Evolutionary conservation across 2,888 invertebrate species (phyloP).

Genomic region (Chymomyza procnemis): DNA sequence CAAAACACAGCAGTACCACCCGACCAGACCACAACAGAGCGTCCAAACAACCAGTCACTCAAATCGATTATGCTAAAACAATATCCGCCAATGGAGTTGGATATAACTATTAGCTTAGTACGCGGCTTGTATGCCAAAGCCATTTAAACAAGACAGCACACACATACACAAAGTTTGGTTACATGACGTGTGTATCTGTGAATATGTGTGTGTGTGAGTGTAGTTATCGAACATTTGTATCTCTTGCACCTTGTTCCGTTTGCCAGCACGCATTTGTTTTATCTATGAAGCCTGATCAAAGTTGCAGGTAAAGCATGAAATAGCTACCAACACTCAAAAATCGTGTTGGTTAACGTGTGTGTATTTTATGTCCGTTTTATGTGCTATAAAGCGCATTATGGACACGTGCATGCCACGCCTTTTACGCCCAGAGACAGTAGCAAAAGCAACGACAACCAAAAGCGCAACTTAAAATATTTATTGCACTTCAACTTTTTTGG

Average conservation of each 20-base stretch:
- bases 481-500: conserved; percentile 57
- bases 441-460: conserved; percentile 38
- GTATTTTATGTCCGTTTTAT: conserved; percentile 23
- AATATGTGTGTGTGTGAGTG: not conserved
- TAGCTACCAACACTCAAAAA: conserved; percentile 13
- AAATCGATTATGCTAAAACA: conserved; percentile 77
- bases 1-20: no score
- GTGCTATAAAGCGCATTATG: conserved; percentile 63
- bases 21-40: conserved; percentile 33
- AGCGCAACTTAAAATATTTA: conserved; percentile 72
- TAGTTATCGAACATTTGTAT: conserved; percentile 42
- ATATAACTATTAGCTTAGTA: conserved; percentile 56
- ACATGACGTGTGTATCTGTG: not conserved
- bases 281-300: conserved; percentile 58
- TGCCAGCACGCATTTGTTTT: conserved; percentile 24
- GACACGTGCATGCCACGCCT: conserved; percentile 67
- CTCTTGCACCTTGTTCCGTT: conserved; percentile 46
- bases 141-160: conserved; percentile 4
- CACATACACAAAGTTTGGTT: not conserved
- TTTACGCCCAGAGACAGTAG: conserved; percentile 13
- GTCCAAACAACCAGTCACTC: conserved; percentile 38
- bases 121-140: conserved; percentile 10
- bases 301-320: conserved; percentile 6
- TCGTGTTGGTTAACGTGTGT: conserved; percentile 18
- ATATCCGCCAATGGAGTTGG: conserved; percentile 67